Evolutionary conservation across 1,140 invertebrate species (phyloP).

Genomic region (Drosophila kikkawai): DNA sequence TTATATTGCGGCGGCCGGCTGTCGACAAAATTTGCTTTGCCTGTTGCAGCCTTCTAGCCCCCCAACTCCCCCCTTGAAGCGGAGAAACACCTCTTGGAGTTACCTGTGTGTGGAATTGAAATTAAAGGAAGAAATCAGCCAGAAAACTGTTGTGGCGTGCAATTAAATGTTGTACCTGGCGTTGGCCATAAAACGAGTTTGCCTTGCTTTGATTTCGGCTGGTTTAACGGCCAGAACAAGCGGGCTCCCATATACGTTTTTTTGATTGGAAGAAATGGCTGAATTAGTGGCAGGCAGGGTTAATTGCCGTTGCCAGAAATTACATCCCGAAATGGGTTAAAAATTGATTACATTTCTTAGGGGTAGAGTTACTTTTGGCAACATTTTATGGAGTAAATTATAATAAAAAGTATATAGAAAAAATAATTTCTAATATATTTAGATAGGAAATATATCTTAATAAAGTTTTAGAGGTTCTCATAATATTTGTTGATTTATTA

Average conservation of each 20-base stretch:
- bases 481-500: background rate
- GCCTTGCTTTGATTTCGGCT: conserved; percentile 37
- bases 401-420: too few relatives aligned
- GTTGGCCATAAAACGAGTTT: conserved; percentile 42
- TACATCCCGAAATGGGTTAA: background rate
- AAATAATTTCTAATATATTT: too few relatives aligned
- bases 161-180: conserved; percentile 63
- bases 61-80: conserved; percentile 11
- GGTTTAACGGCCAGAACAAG: conserved; percentile 21
- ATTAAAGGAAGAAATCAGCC: conserved; percentile 69
- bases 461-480: too few relatives aligned
- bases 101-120: conserved; percentile 60
- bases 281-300: conserved; percentile 24
- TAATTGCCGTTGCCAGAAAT: conserved; percentile 31
- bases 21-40: conserved; percentile 64
- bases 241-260: conserved; percentile 17
- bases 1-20: conserved; percentile 72
- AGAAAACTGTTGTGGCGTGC: conserved; percentile 68
- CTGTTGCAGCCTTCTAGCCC: conserved; percentile 41
- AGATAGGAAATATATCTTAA: too few relatives aligned
- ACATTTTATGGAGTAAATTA: background rate
- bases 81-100: conserved; percentile 13
- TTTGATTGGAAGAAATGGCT: conserved; percentile 29
- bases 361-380: too few relatives aligned
- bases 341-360: background rate